A percentile compares a stretch with the other conserved stretches of the same genome.
Conservation (phyloP, 2,888 invertebrate genomes). For the Polyommatus icarus region DNA sequence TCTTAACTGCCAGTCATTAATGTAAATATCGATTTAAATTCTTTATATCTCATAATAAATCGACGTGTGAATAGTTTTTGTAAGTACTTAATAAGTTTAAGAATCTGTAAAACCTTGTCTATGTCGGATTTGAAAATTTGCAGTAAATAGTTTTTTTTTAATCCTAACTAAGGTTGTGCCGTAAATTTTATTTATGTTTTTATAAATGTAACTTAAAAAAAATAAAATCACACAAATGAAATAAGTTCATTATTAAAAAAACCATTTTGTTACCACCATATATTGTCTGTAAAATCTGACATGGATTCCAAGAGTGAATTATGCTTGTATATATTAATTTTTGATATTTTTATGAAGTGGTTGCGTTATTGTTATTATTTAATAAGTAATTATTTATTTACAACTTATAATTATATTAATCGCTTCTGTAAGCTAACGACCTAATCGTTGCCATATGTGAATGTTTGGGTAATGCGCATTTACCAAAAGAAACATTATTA, state of each 20-base stretch:
- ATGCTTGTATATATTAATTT: slow-evolving; percentile 34
- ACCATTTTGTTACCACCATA: slow-evolving; percentile 16
- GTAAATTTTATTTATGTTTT: not conserved
- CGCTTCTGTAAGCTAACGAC: slow-evolving; percentile 65
- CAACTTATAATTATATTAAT: slow-evolving; percentile 53
- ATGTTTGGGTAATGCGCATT: slow-evolving; percentile 76
- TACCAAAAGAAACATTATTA: slow-evolving; percentile 72
- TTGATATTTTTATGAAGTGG: slow-evolving; percentile 46
- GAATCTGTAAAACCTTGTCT: slow-evolving; percentile 23
- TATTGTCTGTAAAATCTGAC: slow-evolving; percentile 19
- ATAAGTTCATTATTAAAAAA: not conserved
- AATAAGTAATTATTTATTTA: slow-evolving; percentile 52
- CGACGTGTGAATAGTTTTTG: slow-evolving; percentile 38
- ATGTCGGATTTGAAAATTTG: slow-evolving; percentile 19
- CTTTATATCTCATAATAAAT: slow-evolving; percentile 42
- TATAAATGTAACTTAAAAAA: not conserved
- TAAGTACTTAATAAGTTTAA: slow-evolving; percentile 52
- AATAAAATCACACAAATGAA: not conserved
- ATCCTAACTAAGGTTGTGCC: slow-evolving; percentile 7
- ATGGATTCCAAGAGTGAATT: slow-evolving; percentile 14
- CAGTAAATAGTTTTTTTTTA: not conserved
- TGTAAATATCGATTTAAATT: slow-evolving; percentile 62
- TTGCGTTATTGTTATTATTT: slow-evolving; percentile 57
- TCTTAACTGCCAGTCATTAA: slow-evolving; percentile 74
- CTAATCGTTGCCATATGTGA: slow-evolving; percentile 66